Base-by-base conservation (phyloP, 2,113 vertebrate genomes). In the Capreolus pygargus region DNA sequence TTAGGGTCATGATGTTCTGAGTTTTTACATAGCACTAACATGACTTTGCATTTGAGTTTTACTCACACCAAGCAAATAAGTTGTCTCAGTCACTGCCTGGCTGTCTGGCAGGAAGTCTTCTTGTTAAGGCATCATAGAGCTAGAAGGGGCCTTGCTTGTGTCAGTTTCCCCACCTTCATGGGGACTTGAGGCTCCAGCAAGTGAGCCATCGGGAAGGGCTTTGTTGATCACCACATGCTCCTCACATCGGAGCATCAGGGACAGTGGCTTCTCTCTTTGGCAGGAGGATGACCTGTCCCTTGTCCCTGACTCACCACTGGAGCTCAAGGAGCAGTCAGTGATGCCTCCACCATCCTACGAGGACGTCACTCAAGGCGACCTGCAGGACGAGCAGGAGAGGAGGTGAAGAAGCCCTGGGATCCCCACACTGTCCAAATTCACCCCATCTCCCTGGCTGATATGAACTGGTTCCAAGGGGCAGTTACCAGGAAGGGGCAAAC, bases 311-410 rank as follows among this genome's bases (percentile, higher is more conserved):
- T 8, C 33, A 7, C 55, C 50, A 0, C 0, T 54, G 74, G 55
- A 5, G 36, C 12, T 58, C 58, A 8, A 0, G 2, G 14, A 4
- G 7, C 54, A 5, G 11, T 7, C 54, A 0, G 2, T 36, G 27
- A 33, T 0, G 9, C 89, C 86, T 3, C 98, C 82, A 2, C 98
- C 95, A 3, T 17, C 86, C 45, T 98, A 97, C 0, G 13, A 95
- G 55, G 61, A 74, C 0, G 89, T 84, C 25, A n/a, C 2, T 19
- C 9, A 0, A 45, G 45, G 47, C 1, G 3, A 45, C n/a, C 2
- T 5, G 5, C 2, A 6, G 9, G 19, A 36, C 0, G 1, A 79
- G 33, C 92, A 85, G 13, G 16, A 5, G 23, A 43, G 27, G 50
- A 70, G 36, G 55, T 74, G 57, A 70, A 6, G 67, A 54, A 13